Percentiles rank a stretch among this genome's conserved stretches.
Conservation (phyloP, 2,888 invertebrate species). For the Saturnia pavonia region DNA sequence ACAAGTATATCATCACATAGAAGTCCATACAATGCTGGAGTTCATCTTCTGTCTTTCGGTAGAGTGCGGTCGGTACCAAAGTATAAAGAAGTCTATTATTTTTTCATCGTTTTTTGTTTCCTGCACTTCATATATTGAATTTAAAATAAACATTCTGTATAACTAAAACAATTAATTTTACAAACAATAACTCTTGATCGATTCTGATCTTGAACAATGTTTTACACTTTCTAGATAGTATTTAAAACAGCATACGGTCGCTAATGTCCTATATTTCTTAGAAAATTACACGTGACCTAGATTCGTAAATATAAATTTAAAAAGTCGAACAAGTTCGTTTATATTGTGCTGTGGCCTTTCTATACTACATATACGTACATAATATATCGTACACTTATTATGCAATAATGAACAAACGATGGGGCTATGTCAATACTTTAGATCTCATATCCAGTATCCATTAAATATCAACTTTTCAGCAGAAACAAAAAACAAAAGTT, state of each 20-base stretch:
- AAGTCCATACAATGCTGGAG: too few species aligned
- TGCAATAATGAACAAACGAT: background rate
- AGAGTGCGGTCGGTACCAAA: too few species aligned
- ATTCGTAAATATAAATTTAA: conserved; percentile 23
- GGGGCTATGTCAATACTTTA: background rate
- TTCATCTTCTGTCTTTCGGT: too few species aligned
- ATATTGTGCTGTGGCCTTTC: conserved; percentile 13
- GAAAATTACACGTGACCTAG: conserved; percentile 20
- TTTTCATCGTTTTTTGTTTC: too few species aligned
- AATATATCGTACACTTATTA: background rate
- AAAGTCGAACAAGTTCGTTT: conserved; percentile 21
- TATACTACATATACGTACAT: background rate
- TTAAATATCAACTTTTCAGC: too few species aligned
- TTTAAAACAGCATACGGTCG: conserved; percentile 19
- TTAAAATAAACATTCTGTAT: too few species aligned
- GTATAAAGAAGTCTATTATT: too few species aligned
- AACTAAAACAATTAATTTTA: background rate
- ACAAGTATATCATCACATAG: too few species aligned
- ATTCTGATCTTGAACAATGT: background rate
- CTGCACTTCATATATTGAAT: too few species aligned
- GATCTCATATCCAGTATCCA: too few species aligned
- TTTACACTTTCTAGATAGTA: conserved; percentile 4
- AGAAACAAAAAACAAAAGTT: too few species aligned
- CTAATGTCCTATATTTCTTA: conserved; percentile 13
- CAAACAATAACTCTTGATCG: background rate